phyloP scores from a whole-genome alignment of 2,888 invertebrate species.

The Schizaphis graminum region DNA sequence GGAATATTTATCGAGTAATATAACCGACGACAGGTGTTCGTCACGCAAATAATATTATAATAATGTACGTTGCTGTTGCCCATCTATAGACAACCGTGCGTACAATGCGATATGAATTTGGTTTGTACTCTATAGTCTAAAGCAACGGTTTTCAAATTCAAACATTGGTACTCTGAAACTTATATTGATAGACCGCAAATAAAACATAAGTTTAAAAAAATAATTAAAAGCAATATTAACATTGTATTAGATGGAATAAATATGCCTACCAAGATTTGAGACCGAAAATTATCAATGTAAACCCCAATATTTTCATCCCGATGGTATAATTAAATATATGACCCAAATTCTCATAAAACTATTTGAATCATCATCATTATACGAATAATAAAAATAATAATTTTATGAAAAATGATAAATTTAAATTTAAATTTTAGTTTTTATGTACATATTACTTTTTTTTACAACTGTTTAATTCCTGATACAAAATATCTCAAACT shows the following conservation, averaged over 20 bases:
- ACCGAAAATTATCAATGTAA: background rate
- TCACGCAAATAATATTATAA: background rate
- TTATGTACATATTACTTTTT: background rate
- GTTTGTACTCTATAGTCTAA: background rate
- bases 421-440: background rate
- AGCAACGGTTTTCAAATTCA: background rate
- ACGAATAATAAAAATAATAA: background rate
- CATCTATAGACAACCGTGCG: background rate
- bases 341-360: background rate
- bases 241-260: background rate
- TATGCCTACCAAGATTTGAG: background rate
- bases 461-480: background rate
- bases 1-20: background rate
- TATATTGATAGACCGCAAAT: background rate
- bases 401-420: background rate
- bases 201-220: background rate
- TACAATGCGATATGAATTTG: background rate
- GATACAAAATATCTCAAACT: background rate
- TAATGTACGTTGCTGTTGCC: background rate
- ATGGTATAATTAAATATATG: background rate
- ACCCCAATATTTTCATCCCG: background rate
- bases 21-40: slow-evolving; percentile 22
- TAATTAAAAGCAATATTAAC: background rate
- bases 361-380: background rate
- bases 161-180: background rate